Evolutionary conservation across 2,113 vertebrate genomes (phyloP).

Genomic region (Phycodurus eques): DNA sequence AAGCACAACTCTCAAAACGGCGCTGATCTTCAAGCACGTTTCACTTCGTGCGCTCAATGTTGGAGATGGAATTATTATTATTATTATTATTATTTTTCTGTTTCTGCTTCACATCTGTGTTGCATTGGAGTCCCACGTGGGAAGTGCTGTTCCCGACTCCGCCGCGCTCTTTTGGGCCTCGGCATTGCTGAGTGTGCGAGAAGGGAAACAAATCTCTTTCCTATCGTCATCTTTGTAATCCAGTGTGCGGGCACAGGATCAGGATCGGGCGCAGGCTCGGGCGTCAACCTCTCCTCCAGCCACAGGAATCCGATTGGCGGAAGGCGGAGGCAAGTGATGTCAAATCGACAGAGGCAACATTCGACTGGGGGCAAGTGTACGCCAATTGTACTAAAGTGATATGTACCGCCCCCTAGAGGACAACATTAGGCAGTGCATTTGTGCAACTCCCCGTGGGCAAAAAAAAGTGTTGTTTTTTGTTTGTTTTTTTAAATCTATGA

Average conservation of each 20-base stretch:
- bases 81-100: neutral
- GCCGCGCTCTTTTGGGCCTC: too few relatives aligned
- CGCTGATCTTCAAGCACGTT: too few relatives aligned
- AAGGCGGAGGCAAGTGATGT: conserved; percentile 73
- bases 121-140: too few relatives aligned
- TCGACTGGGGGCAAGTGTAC: conserved; percentile 20
- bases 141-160: too few relatives aligned
- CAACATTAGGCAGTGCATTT: neutral
- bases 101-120: neutral
- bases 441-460: neutral
- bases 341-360: conserved; percentile 72
- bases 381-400: neutral
- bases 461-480: too few relatives aligned
- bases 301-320: conserved; percentile 67
- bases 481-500: too few relatives aligned
- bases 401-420: conserved; percentile 12
- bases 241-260: too few relatives aligned
- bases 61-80: neutral
- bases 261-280: conserved; percentile 26
- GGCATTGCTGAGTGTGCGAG: neutral
- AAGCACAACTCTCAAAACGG: neutral
- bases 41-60: too few relatives aligned
- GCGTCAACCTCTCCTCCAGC: conserved; percentile 47
- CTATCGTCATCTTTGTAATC: neutral
- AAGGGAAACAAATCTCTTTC: neutral